Evolutionary conservation across 2,888 invertebrate species (phyloP).

Genomic region (Calameuta idolon): DNA sequence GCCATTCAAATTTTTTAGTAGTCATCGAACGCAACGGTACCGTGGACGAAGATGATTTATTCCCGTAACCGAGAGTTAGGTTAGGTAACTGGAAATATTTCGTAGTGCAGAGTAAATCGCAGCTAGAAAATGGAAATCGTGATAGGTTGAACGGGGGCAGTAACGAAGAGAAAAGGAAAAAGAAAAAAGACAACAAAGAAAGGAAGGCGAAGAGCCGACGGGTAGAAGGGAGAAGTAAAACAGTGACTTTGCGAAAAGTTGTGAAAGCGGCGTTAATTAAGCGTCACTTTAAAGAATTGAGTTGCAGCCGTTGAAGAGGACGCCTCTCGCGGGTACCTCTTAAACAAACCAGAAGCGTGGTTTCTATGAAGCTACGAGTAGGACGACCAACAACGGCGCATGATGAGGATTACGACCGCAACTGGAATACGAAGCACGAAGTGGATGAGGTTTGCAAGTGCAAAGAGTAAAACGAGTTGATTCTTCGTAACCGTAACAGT

Average conservation of each 20-base stretch:
- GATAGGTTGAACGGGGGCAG: not conserved
- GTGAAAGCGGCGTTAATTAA: slow-evolving; percentile 55
- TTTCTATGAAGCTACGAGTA: slow-evolving; percentile 21
- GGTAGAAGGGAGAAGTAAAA: slow-evolving; percentile 14
- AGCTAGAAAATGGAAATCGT: not conserved
- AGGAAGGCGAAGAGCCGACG: slow-evolving; percentile 22
- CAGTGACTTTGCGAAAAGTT: slow-evolving; percentile 15
- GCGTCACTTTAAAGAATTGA: slow-evolving; percentile 52
- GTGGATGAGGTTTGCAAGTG: slow-evolving; percentile 6
- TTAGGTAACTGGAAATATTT: not conserved
- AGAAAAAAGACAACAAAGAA: slow-evolving; percentile 16
- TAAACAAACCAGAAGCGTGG: slow-evolving; percentile 16
- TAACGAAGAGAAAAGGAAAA: slow-evolving; percentile 6
- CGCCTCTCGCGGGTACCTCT: not conserved
- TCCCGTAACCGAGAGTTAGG: slow-evolving; percentile 30
- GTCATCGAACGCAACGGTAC: not conserved
- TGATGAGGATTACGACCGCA: slow-evolving; percentile 8
- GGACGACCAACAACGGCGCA: slow-evolving; percentile 16
- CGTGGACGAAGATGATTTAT: slow-evolving; percentile 43
- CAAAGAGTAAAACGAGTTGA: slow-evolving; percentile 4
- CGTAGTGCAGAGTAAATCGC: not conserved
- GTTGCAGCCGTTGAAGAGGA: slow-evolving; percentile 13
- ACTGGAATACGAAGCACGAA: slow-evolving; percentile 15
- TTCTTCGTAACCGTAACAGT: slow-evolving; percentile 12
- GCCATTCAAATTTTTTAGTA: not conserved